Conservation (phyloP, 2,113 vertebrate species). For the Lepisosteus oculatus region DNA sequence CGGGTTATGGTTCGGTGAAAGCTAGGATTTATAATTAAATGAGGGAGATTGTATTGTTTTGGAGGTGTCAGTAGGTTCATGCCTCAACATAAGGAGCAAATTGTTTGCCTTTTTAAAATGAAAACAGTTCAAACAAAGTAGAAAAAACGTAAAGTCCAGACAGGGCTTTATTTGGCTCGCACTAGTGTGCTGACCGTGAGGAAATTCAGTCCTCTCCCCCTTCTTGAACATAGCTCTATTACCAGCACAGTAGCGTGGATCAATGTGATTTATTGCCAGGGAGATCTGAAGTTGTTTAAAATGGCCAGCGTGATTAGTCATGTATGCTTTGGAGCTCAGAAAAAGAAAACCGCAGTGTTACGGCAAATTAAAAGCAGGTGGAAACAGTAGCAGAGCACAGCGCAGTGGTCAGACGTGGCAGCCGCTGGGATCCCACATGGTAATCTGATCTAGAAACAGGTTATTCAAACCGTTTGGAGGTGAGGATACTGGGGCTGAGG, state of each 20-base stretch:
- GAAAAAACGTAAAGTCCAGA: constrained; percentile 35
- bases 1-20: too few species aligned
- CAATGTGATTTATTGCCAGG: constrained; percentile 70
- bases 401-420: constrained; percentile 65
- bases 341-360: constrained; percentile 36
- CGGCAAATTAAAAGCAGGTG: constrained; percentile 68
- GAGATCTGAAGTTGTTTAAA: constrained; percentile 70
- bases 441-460: constrained; percentile 59
- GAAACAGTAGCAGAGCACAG: constrained; percentile 51
- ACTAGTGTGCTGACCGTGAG: constrained; percentile 56
- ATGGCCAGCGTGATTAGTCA: constrained; percentile 74
- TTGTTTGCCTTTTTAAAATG: too few species aligned
- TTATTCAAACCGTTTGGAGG: constrained; percentile 51
- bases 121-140: constrained; percentile 26
- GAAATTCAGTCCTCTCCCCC: constrained; percentile 51
- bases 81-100: too few species aligned
- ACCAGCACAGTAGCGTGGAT: constrained; percentile 59
- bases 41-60: too few species aligned
- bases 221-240: constrained; percentile 57
- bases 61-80: too few species aligned
- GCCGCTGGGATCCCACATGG: constrained; percentile 45
- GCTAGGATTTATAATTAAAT: too few species aligned
- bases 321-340: constrained; percentile 57
- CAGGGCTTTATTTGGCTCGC: constrained; percentile 40
- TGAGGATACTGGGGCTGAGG: constrained; percentile 43